Conservation (phyloP, 2,888 invertebrate genomes). For the Myopa testacea region DNA sequence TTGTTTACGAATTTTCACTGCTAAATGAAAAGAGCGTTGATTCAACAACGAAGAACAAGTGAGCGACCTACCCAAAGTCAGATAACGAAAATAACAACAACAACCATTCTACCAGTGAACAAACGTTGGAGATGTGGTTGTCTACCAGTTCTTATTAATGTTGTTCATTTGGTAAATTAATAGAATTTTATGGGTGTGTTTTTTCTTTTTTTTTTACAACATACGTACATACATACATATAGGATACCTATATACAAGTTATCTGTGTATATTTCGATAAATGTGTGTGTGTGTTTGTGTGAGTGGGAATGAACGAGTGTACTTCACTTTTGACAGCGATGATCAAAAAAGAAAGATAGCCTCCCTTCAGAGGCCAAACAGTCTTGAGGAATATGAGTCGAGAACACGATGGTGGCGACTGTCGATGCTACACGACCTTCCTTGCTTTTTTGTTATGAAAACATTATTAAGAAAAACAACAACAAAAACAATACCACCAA, state of each 20-base stretch:
- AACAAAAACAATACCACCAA: neutral
- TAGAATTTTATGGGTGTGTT: neutral
- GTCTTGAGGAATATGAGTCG: neutral
- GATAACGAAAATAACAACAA: neutral
- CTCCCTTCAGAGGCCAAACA: neutral
- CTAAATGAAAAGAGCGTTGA: neutral
- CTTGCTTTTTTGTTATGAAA: conserved; percentile 5
- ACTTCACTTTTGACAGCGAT: conserved; percentile 2
- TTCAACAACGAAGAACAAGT: neutral
- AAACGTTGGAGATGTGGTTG: neutral
- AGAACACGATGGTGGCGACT: neutral
- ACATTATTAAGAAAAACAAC: neutral
- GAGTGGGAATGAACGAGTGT: neutral
- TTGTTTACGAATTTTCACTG: conserved; percentile 19
- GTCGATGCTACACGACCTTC: neutral
- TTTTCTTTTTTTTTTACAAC: neutral
- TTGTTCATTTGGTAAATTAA: conserved; percentile 17
- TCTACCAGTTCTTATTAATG: neutral
- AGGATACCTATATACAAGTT: too few relatives aligned
- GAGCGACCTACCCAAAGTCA: neutral
- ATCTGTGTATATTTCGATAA: too few relatives aligned
- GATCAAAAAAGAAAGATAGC: neutral
- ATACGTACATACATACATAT: too few relatives aligned
- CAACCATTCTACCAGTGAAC: neutral
- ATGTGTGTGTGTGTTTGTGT: neutral